Evolutionary conservation across 2,888 invertebrate species (phyloP).

Genomic region (Xylocampa areola): DNA sequence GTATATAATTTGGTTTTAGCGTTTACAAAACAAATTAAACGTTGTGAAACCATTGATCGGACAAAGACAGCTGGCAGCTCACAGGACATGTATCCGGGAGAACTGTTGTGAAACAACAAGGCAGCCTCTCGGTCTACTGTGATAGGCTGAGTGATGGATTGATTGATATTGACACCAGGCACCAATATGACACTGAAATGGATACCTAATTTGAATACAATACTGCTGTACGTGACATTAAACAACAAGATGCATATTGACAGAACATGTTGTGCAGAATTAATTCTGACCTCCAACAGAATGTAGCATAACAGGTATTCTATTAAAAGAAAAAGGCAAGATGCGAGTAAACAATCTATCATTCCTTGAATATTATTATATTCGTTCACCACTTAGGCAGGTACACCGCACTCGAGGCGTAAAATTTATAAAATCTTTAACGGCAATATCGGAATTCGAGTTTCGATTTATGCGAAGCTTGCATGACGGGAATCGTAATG

Average conservation of each 20-base stretch:
- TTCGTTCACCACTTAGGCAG: conserved; percentile 45
- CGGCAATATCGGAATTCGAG: conserved; percentile 66
- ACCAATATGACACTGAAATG: conserved; percentile 18
- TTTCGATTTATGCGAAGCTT: conserved; percentile 58
- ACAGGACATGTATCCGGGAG: background rate
- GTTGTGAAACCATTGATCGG: background rate
- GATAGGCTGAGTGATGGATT: conserved; percentile 22
- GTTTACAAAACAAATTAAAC: too few species aligned
- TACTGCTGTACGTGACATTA: conserved; percentile 32
- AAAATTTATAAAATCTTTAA: conserved; percentile 68
- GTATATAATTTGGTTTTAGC: too few species aligned
- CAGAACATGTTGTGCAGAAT: conserved; percentile 10
- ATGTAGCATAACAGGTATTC: conserved; percentile 10
- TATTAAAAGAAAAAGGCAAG: conserved; percentile 17
- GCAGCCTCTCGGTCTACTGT: background rate
- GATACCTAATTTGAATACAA: conserved; percentile 47
- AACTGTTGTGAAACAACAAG: conserved; percentile 3
- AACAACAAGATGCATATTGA: conserved; percentile 6
- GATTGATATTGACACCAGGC: conserved; percentile 44
- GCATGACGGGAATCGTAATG: conserved; percentile 69
- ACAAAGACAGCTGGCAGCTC: background rate
- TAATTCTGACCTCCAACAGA: conserved; percentile 7
- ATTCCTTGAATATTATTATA: conserved; percentile 44
- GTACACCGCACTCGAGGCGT: conserved; percentile 47
- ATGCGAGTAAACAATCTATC: conserved; percentile 30